These are phyloP conservation scores for Chymomyza procnemis DNA, from an alignment of 2,888 invertebrate genomes.

Conservation along the genomic window DNA sequence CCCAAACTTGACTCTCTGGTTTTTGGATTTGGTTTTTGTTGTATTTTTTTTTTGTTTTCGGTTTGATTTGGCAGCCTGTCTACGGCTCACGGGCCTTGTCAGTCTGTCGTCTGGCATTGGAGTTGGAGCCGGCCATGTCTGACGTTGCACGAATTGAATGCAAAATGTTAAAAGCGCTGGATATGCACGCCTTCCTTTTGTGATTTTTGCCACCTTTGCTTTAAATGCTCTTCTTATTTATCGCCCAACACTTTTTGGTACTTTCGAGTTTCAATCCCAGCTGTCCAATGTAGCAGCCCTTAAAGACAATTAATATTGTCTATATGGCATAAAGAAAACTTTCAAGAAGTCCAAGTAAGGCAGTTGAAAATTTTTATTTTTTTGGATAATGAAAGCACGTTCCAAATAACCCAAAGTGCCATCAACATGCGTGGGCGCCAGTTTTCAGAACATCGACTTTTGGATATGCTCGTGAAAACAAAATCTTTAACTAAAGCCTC, in stretches of 20 bases:
- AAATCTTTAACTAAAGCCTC: too few species aligned
- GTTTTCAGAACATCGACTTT: not conserved
- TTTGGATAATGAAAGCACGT: not conserved
- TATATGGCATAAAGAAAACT: not conserved
- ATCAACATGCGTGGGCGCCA: not conserved
- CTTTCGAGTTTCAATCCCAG: not conserved
- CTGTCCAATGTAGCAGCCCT: not conserved
- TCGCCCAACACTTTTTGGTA: not conserved
- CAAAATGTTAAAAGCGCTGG: not conserved
- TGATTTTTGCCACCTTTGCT: not conserved
- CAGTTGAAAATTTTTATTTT: too few species aligned
- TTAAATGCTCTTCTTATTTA: not conserved
- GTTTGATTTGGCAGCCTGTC: constrained; percentile 48
- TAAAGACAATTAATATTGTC: not conserved
- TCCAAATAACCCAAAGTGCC: not conserved
- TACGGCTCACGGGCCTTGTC: constrained; percentile 16
- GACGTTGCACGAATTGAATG: not conserved
- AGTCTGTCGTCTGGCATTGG: constrained; percentile 13
- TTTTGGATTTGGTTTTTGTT: constrained; percentile 21
- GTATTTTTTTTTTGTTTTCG: constrained; percentile 35
- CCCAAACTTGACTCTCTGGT: not conserved
- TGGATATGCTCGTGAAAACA: not conserved
- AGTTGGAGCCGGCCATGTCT: constrained; percentile 15
- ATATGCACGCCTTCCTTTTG: not conserved
- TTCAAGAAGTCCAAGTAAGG: not conserved